These are phyloP conservation scores for Ischnus inquisitorius DNA, from an alignment of 2,888 invertebrate species.

Conservation along the genomic window DNA sequence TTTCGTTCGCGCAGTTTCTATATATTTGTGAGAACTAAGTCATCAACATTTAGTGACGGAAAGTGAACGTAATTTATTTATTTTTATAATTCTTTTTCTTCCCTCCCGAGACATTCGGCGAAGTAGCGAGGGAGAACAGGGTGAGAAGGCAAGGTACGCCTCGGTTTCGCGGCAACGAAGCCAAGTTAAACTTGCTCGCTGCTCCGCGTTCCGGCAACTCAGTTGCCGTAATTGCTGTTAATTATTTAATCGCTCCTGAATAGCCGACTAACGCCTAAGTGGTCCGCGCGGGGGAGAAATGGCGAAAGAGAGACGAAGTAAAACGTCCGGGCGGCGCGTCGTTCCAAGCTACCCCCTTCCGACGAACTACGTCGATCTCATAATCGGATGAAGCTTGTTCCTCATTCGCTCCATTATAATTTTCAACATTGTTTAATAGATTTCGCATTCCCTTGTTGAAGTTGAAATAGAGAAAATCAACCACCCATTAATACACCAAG, in stretches of 20 bases:
- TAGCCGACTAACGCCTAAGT: conserved; percentile 79
- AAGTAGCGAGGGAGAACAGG: conserved; percentile 4
- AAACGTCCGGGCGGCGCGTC: conserved; percentile 20
- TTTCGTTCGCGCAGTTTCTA: not conserved
- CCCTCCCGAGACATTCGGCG: not conserved
- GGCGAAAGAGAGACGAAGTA: conserved; percentile 45
- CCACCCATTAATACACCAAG: not conserved
- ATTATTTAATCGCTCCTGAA: conserved; percentile 83
- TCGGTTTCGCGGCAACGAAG: not conserved
- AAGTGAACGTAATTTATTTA: not conserved
- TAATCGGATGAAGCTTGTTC: conserved; percentile 5
- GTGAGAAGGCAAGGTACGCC: not conserved
- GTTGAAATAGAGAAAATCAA: too few relatives aligned
- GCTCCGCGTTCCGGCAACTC: conserved; percentile 73
- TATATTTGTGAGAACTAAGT: not conserved
- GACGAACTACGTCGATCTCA: not conserved
- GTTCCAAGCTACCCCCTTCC: not conserved
- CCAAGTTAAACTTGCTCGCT: conserved; percentile 8
- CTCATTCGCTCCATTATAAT: too few relatives aligned
- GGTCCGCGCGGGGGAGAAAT: conserved; percentile 67
- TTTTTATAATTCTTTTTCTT: not conserved
- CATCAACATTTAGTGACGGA: not conserved
- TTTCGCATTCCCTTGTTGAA: too few relatives aligned
- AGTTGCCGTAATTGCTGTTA: conserved; percentile 83
- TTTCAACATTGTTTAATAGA: too few relatives aligned